Evolutionary conservation across 1,140 invertebrate species (phyloP).

Genomic region (Drosophila prosaltans): DNA sequence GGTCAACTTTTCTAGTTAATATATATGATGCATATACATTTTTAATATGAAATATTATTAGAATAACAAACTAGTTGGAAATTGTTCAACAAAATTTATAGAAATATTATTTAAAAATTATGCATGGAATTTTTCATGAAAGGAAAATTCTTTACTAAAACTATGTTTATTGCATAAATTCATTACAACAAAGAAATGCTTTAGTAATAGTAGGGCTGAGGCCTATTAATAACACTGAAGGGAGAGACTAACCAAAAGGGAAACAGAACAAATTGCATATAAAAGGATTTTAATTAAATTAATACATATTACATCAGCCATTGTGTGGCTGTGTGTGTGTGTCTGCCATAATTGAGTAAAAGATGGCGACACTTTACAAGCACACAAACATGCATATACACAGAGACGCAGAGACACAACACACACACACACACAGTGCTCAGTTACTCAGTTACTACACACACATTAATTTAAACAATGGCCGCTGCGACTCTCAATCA

Average conservation of each 20-base stretch:
- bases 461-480: slow-evolving; percentile 48
- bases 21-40: not conserved
- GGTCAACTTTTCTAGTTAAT: not conserved
- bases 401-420: slow-evolving; percentile 27
- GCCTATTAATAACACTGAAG: slow-evolving; percentile 31
- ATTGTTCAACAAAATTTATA: not conserved
- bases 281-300: slow-evolving; percentile 81
- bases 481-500: slow-evolving; percentile 66
- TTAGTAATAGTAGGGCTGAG: not conserved
- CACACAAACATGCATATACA: slow-evolving; percentile 28
- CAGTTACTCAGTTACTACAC: slow-evolving; percentile 22
- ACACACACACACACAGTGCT: slow-evolving; percentile 22
- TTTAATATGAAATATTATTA: not conserved
- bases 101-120: not conserved
- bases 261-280: slow-evolving; percentile 49
- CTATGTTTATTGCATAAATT: not conserved
- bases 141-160: not conserved
- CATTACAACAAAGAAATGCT: not conserved
- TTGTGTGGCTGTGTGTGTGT: slow-evolving; percentile 43
- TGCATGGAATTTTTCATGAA: not conserved
- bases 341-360: slow-evolving; percentile 75
- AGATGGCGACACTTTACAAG: slow-evolving; percentile 70
- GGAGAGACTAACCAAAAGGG: slow-evolving; percentile 16
- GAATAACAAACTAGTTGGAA: not conserved
- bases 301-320: slow-evolving; percentile 75